Base-by-base conservation (phyloP, 2,888 invertebrate genomes). In the Lymantria dispar region DNA sequence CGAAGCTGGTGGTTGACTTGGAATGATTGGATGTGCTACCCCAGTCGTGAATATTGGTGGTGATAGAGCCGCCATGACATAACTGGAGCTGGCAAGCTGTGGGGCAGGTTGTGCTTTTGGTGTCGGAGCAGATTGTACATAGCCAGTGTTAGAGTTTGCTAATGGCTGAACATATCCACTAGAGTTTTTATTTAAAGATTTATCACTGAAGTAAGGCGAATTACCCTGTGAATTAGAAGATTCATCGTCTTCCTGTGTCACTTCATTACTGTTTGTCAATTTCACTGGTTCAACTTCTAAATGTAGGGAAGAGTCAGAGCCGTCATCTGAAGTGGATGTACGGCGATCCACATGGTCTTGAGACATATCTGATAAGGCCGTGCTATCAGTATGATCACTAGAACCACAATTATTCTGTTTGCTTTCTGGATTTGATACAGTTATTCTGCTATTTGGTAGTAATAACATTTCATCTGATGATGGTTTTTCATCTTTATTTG, bases 321-420 rank as follows among this genome's bases (percentile, higher is more conserved):
- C 80, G 38, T 87, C 86, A 60, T 89, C 91, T 12, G 89, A 88
- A 11, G 83, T 80, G 10, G 88, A 88, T 10, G 74, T 72, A 59
- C 87, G 89, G 57, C 86, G 75, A n/a, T 87, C 88, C 1, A 83
- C 68, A 5, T 78, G 73, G 2, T 74, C 84, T 53, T 76, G 77
- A 7, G 89, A 88, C 0, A 76, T 78, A 39, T 90, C 85, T 7
- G 91, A 91, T n/a, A 91, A 56, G n/a, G 77, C 88, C 3, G 91
- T 91, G 61, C 89, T 91, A 52, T 90, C 87, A 8, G 92, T 91
- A 48, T 86, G 87, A 51, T 90, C 87, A 71, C 88, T 90, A 38
- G 83, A 78, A 37, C 76, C 87, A 58, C 88, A 86, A 48, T 83
- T 87, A 43, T 78, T 85, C 56, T 81, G 79, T 68, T 87, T 88